These are phyloP conservation scores for Lacanobia wlatinum DNA, from an alignment of 2,888 invertebrate species.

Conservation along the genomic window DNA sequence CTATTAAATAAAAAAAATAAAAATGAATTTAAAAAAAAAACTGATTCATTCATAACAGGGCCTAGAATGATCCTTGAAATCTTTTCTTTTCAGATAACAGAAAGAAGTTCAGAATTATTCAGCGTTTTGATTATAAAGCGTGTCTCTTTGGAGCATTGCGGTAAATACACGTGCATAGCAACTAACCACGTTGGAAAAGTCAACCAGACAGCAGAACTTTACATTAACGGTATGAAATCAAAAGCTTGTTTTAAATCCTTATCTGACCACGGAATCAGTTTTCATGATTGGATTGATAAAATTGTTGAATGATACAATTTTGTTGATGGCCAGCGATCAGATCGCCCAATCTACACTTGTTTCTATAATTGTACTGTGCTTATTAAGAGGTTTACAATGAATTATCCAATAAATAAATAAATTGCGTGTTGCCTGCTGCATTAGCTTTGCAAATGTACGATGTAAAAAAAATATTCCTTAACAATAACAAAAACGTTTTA, in stretches of 20 bases:
- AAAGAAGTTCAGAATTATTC: constrained; percentile 93
- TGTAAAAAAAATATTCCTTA: no score
- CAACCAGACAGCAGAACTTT: constrained; percentile 93
- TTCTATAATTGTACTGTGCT: no score
- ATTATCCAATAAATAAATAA: no score
- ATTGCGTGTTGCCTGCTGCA: no score
- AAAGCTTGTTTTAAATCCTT: neutral
- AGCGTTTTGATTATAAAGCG: constrained; percentile 93
- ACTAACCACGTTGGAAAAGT: constrained; percentile 93
- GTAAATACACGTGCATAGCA: constrained; percentile 93
- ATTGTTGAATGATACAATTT: neutral
- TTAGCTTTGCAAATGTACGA: no score
- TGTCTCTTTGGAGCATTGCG: constrained; percentile 93
- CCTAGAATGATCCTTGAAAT: constrained; percentile 29
- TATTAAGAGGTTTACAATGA: no score
- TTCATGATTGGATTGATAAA: neutral
- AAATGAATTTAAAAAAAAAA: no score
- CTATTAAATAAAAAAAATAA: no score
- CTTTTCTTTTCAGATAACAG: constrained; percentile 89
- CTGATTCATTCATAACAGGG: neutral
- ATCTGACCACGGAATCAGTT: neutral
- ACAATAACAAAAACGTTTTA: no score
- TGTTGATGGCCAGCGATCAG: neutral
- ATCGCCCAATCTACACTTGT: no score
- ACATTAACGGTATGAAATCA: constrained; percentile 92